A percentile compares a stretch with the other conserved stretches of the same genome.
Conservation (phyloP, 2,113 vertebrate species). For the Himantopus leucocephalus region DNA sequence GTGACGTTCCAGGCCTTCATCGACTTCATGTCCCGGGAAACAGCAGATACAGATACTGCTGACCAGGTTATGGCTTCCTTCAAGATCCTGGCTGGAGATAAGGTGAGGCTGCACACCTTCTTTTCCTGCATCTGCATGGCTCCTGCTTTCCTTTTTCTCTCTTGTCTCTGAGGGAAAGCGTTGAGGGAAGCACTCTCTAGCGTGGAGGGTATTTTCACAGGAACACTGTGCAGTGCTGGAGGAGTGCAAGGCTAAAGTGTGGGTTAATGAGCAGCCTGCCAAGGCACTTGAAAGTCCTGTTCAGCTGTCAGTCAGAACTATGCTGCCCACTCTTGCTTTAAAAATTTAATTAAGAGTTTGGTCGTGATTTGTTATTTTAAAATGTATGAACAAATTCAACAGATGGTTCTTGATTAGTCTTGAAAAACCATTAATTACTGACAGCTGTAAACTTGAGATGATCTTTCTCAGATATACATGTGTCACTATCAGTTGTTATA, state of each 20-base stretch:
- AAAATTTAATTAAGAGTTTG: constrained; percentile 14
- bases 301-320: constrained; percentile 28
- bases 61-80: constrained; percentile 99
- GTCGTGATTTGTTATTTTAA: background rate
- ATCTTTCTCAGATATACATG: background rate
- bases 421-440: background rate
- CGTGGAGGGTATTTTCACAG: background rate
- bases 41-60: constrained; percentile 95
- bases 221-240: background rate
- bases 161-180: background rate
- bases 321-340: constrained; percentile 24
- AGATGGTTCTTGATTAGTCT: constrained; percentile 24
- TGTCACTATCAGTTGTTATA: background rate
- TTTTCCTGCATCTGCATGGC: background rate
- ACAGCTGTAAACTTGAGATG: background rate
- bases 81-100: constrained; percentile 97
- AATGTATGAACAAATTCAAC: background rate
- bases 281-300: background rate
- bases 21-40: constrained; percentile 98
- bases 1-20: constrained; percentile 99
- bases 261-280: constrained; percentile 3
- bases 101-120: constrained; percentile 77
- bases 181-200: background rate
- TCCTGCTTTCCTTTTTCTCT: background rate
- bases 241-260: background rate